Conservation (phyloP, 64 coral and sea anemone genomes). For the Montipora foliosa region DNA sequence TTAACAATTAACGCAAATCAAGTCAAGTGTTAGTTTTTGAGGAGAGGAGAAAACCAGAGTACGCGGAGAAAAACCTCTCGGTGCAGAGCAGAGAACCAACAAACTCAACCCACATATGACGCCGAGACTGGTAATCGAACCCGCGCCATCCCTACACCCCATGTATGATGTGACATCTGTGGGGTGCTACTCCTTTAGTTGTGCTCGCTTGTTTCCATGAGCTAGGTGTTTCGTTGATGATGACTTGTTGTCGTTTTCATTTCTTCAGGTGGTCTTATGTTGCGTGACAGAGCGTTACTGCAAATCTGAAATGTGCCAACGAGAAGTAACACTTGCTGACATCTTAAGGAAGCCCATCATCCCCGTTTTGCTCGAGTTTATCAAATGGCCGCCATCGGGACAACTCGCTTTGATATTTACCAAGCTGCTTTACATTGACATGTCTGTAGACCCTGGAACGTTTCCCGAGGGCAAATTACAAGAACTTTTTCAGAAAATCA, state of each 20-base stretch:
- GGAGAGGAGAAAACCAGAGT: too few species aligned
- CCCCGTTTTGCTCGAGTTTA: slow-evolving; percentile 65
- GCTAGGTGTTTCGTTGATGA: too few species aligned
- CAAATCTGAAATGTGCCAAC: slow-evolving; percentile 83
- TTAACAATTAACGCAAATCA: too few species aligned
- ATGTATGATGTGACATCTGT: too few species aligned
- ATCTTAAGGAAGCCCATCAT: slow-evolving; percentile 71
- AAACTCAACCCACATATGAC: too few species aligned
- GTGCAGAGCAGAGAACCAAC: too few species aligned
- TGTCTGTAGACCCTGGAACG: slow-evolving; percentile 36
- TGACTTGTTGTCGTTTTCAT: not conserved
- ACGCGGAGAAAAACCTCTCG: too few species aligned
- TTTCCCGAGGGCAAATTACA: slow-evolving; percentile 40
- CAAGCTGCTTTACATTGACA: slow-evolving; percentile 85
- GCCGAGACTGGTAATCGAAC: too few species aligned
- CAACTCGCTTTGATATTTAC: slow-evolving; percentile 75
- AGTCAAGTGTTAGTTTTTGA: too few species aligned
- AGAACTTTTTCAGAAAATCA: slow-evolving; percentile 38
- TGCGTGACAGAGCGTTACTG: slow-evolving; percentile 78
- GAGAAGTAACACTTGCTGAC: slow-evolving; percentile 76
- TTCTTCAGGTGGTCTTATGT: slow-evolving; percentile 63
- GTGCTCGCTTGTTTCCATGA: too few species aligned
- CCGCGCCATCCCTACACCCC: too few species aligned
- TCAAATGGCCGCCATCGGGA: slow-evolving; percentile 77
- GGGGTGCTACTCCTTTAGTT: too few species aligned